Evolutionary conservation across 1,140 invertebrate species (phyloP).

Genomic region (Drosophila kepulauana): DNA sequence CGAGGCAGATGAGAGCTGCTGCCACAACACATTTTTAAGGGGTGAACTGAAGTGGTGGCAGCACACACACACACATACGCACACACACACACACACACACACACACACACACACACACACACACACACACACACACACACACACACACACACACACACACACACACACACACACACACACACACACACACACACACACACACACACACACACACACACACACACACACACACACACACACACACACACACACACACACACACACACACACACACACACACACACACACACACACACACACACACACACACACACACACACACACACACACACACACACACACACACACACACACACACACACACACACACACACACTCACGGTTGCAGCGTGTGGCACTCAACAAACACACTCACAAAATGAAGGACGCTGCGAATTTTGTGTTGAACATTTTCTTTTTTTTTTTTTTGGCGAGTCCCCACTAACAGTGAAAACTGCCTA

Average conservation of each 20-base stretch:
- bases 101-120: conserved; percentile 1
- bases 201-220: conserved; percentile 29
- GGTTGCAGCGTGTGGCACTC: neutral
- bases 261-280: conserved; percentile 29
- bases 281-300: conserved; percentile 29
- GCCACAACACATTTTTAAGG: conserved; percentile 48
- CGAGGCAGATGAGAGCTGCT: conserved; percentile 28
- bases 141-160: too few species aligned
- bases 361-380: conserved; percentile 9
- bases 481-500: conserved; percentile 10
- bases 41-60: conserved; percentile 70
- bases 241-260: conserved; percentile 28
- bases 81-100: conserved; percentile 7
- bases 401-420: conserved; percentile 31
- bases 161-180: conserved; percentile 13
- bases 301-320: conserved; percentile 13
- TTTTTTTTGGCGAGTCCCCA: neutral
- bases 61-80: conserved; percentile 36
- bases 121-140: conserved; percentile 6
- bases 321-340: conserved; percentile 32
- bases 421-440: conserved; percentile 23
- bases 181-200: conserved; percentile 32
- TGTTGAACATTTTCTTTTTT: conserved; percentile 13
- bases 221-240: conserved; percentile 18
- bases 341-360: conserved; percentile 29